These are phyloP conservation scores for Galbula dea DNA, from an alignment of 2,113 vertebrate genomes.

Conservation along the genomic window DNA sequence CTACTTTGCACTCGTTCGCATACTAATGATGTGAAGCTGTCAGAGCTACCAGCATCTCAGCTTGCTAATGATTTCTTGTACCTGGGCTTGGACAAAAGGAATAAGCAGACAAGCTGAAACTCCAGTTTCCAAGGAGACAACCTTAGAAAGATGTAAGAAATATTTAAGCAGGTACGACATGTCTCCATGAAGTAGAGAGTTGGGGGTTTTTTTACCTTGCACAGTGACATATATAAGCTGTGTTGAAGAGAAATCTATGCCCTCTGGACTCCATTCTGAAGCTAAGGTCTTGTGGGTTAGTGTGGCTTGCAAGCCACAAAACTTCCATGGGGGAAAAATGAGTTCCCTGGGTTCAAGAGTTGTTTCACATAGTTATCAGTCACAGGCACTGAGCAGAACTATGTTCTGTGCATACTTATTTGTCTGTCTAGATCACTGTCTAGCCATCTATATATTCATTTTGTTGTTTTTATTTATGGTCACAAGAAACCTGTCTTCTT, in stretches of 20 bases:
- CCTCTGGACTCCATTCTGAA: neutral
- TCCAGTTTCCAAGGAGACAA: conserved; percentile 59
- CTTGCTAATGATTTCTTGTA: conserved; percentile 32
- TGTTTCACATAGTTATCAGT: neutral
- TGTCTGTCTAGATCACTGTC: neutral
- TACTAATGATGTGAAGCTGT: conserved; percentile 27
- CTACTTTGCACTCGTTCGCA: neutral
- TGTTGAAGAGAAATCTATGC: neutral
- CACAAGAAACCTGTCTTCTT: neutral
- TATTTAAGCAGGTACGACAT: neutral
- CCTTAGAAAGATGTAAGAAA: conserved; percentile 15
- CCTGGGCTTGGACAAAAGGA: neutral
- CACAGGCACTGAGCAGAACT: neutral
- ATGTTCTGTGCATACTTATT: neutral
- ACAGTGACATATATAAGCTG: neutral
- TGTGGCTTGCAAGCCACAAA: neutral
- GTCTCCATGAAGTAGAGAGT: neutral
- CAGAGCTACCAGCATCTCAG: conserved; percentile 6
- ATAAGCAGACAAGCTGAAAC: conserved; percentile 29
- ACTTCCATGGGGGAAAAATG: neutral
- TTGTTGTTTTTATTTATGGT: neutral
- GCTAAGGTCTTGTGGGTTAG: neutral
- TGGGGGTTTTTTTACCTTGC: neutral
- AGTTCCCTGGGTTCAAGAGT: neutral
- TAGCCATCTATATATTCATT: neutral